phyloP scores from a whole-genome alignment of 2,888 invertebrate species.

The Pheosia tremula region DNA sequence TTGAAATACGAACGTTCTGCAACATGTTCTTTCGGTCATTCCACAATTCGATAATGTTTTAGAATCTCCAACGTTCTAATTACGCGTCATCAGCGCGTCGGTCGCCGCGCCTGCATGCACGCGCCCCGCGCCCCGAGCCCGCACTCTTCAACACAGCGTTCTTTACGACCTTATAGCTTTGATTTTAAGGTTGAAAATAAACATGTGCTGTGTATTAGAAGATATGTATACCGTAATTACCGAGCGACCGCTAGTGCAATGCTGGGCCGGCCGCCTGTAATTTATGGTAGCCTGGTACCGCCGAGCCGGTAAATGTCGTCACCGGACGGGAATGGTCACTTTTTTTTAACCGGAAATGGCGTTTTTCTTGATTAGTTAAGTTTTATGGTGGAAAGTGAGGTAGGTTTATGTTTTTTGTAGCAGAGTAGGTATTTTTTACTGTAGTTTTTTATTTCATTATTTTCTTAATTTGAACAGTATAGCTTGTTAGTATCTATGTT shows the following conservation, averaged over 20 bases:
- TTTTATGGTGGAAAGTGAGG: conserved; percentile 22
- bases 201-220: conserved; percentile 9
- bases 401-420: background rate
- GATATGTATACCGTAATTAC: conserved; percentile 39
- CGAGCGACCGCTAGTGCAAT: conserved; percentile 41
- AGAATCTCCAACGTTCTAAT: conserved; percentile 39
- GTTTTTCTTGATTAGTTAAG: conserved; percentile 31
- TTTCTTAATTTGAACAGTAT: background rate
- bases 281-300: conserved; percentile 69
- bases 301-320: conserved; percentile 59
- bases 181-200: conserved; percentile 20
- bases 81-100: conserved; percentile 43
- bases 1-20: conserved; percentile 26
- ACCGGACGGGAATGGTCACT: conserved; percentile 36
- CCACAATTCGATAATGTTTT: conserved; percentile 32
- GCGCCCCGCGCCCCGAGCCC: conserved; percentile 27
- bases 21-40: conserved; percentile 20
- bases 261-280: conserved; percentile 49
- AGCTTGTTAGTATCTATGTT: no score
- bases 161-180: accelerated
- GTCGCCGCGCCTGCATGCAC: conserved; percentile 43
- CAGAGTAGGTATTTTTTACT: conserved; percentile 1
- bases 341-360: conserved; percentile 35
- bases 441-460: background rate
- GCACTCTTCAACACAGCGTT: conserved; percentile 19